A percentile compares a stretch with the other conserved stretches of the same genome.
phyloP scores from a whole-genome alignment of 1,140 invertebrate species.

The Papilio glaucus region DNA sequence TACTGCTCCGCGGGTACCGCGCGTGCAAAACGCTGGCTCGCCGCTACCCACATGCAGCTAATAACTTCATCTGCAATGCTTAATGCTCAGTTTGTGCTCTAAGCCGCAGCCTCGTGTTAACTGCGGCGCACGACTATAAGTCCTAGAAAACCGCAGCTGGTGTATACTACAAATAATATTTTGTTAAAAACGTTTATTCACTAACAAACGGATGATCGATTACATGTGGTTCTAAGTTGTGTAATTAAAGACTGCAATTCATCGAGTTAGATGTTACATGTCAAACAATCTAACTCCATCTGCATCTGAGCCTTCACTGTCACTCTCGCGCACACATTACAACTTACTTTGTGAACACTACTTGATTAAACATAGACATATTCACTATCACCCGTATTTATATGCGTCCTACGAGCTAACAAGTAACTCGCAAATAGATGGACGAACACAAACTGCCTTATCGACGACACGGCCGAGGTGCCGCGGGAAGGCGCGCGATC shows the following conservation, averaged over 20 bases:
- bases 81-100: too few relatives aligned
- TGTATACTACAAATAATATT: background rate
- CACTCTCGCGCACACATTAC: background rate
- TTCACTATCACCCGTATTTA: conserved; percentile 42
- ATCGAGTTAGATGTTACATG: background rate
- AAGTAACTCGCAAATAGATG: conserved; percentile 54
- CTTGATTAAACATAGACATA: conserved; percentile 71
- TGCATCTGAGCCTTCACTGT: background rate
- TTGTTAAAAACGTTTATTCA: background rate
- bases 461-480: conserved; percentile 55
- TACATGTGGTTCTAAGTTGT: background rate
- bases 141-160: too few relatives aligned
- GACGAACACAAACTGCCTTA: conserved; percentile 64
- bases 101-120: background rate
- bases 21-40: too few relatives aligned
- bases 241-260: background rate
- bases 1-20: too few relatives aligned
- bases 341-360: conserved; percentile 69
- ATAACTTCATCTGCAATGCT: too few relatives aligned
- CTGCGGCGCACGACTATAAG: background rate
- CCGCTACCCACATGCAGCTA: too few relatives aligned
- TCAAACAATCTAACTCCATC: background rate
- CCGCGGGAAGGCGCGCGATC: conserved; percentile 40
- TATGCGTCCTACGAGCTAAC: conserved; percentile 46
- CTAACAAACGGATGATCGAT: background rate